Conservation (phyloP, 2,888 invertebrate species). For the Heliconius cydno region DNA sequence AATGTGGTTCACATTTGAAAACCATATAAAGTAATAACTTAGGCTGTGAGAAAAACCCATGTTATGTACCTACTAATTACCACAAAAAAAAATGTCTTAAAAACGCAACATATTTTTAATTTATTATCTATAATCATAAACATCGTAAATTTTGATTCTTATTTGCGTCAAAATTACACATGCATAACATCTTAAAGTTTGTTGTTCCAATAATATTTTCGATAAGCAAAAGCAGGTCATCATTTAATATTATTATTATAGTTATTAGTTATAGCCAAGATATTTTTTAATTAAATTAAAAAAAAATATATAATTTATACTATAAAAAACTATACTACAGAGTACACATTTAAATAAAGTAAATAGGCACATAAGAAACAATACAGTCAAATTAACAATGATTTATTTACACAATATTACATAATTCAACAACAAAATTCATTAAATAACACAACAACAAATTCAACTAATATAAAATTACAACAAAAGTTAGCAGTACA, state of each 20-base stretch:
- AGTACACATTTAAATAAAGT: neutral
- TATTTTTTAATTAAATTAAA: neutral
- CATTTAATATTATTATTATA: neutral
- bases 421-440: slow-evolving; percentile 31
- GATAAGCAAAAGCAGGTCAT: neutral
- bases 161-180: neutral
- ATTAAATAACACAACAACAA: slow-evolving; percentile 29
- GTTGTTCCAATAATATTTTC: slow-evolving; percentile 7
- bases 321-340: neutral
- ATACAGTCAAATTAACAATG: slow-evolving; percentile 1
- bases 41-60: neutral
- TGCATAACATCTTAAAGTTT: neutral
- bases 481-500: neutral
- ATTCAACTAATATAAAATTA: slow-evolving; percentile 23
- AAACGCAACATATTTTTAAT: neutral
- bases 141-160: neutral
- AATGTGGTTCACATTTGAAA: neutral
- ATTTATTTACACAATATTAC: slow-evolving; percentile 31
- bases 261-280: neutral
- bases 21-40: neutral
- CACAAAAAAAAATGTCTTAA: neutral
- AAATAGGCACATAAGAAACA: neutral
- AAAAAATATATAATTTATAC: neutral
- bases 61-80: neutral
- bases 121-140: neutral